These are phyloP conservation scores for Apamea crenata DNA, from an alignment of 2,888 invertebrate genomes.

Conservation along the genomic window DNA sequence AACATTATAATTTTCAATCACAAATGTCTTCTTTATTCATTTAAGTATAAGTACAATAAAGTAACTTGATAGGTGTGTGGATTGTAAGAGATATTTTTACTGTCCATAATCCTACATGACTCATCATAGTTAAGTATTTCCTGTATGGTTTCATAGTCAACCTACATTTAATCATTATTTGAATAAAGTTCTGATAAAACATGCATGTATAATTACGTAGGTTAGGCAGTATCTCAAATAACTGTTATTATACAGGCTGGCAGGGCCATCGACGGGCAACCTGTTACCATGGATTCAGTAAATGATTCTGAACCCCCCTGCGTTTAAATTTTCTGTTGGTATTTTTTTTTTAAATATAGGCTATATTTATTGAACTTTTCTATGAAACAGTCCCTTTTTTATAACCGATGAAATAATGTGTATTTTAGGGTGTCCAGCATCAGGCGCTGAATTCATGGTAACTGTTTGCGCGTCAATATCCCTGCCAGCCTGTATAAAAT, in stretches of 20 bases:
- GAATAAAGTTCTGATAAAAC: not conserved
- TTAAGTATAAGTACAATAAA: not conserved
- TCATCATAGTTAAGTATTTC: not conserved
- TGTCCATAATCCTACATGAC: not conserved
- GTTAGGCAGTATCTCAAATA: not conserved
- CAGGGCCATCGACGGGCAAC: not conserved
- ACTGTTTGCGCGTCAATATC: not conserved
- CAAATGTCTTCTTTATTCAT: not conserved
- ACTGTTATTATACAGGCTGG: not conserved
- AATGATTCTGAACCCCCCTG: too few relatives aligned
- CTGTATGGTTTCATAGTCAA: not conserved
- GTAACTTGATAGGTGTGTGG: not conserved
- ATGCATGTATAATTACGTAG: not conserved
- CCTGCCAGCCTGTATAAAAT: not conserved
- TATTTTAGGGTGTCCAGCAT: not conserved
- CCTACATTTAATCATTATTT: not conserved
- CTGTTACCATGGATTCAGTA: too few relatives aligned
- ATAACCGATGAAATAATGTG: not conserved
- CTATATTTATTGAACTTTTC: not conserved
- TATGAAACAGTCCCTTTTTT: not conserved
- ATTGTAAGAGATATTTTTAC: not conserved
- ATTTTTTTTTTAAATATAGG: too few relatives aligned
- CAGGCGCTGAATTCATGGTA: not conserved
- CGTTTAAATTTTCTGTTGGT: too few relatives aligned
- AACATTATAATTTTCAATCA: not conserved